Base-by-base conservation (phyloP, 1,140 invertebrate genomes). In the Campoletis sonorensis region DNA sequence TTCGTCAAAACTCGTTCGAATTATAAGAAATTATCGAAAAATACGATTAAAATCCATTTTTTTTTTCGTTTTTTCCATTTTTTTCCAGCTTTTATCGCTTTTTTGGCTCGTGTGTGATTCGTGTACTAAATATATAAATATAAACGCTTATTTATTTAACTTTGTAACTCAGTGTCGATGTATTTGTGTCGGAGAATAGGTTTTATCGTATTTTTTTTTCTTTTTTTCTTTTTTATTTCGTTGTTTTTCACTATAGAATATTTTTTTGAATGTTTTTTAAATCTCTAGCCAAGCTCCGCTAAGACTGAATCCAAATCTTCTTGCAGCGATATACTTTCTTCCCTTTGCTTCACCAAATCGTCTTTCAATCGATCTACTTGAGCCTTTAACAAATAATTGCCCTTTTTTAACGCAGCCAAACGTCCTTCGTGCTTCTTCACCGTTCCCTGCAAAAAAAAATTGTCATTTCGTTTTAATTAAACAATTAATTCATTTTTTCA, bases 341-440 rank as follows among this genome's bases (percentile, higher is more conserved):
- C 96, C 87, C 95, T 95, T 84, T 97, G 96, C 88, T 96, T 96
- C 70, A 94, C 94, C 68, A 97, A 93, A 88, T 97, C 96, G 87
- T 98, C 97, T 90, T 97, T 96, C 45, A 97, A 91, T 86, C 96
- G 93, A 89, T 97, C 97, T 2, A 97, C 95, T 88, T 97, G 97
- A 4, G 96, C 95, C 91, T 97, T 96, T 11, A 97, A 91, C 82
- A 97, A 93, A 85, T 96, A 96, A 87, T 97, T 97, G 81, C 96
- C 96, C 88, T 97, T 97, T 90, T 96, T 97, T 84, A 97, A 91
- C 0, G 96, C 95, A 30, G 94, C 93, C 0, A 97, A 91, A 79
- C 95, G 94, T 75, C 94, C 94, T 89, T 97, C 97, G 87, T 97
- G 95, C 68, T 94, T 93, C 86, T 96, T 97, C 2, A 94, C 89